Conservation (phyloP, 2,113 vertebrate species). For the Chloroceryle aenea region DNA sequence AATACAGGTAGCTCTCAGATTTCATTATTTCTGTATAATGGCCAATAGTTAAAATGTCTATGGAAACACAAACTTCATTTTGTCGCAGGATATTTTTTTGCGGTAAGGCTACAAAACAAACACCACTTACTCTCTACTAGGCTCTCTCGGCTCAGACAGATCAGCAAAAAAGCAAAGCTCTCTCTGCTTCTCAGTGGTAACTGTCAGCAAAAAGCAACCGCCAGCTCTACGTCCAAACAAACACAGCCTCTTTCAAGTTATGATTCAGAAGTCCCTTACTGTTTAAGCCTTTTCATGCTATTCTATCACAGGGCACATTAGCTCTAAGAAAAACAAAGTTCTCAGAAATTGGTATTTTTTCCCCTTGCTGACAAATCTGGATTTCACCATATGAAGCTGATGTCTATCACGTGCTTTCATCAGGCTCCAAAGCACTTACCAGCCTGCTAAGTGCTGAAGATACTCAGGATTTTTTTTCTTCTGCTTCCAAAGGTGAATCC, state of each 20-base stretch:
- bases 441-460: not conserved
- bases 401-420: not conserved
- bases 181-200: not conserved
- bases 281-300: not conserved
- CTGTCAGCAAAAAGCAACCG: not conserved
- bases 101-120: not conserved
- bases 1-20: not conserved
- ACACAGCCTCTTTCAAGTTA: not conserved
- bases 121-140: fast-evolving
- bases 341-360: not conserved
- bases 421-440: not conserved
- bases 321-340: not conserved
- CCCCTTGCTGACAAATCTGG: not conserved
- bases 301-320: not conserved
- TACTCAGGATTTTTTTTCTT: not conserved
- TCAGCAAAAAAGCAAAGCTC: not conserved
- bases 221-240: not conserved
- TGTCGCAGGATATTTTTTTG: not conserved
- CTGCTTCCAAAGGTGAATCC: not conserved
- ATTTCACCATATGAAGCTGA: not conserved
- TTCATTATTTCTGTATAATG: not conserved
- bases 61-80: not conserved
- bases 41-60: not conserved
- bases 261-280: not conserved
- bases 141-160: not conserved